Evolutionary conservation across 2,888 invertebrate genomes (phyloP), one percentile per base, ranked within the genome.

Genomic region (Amphipoea lucens): DNA sequence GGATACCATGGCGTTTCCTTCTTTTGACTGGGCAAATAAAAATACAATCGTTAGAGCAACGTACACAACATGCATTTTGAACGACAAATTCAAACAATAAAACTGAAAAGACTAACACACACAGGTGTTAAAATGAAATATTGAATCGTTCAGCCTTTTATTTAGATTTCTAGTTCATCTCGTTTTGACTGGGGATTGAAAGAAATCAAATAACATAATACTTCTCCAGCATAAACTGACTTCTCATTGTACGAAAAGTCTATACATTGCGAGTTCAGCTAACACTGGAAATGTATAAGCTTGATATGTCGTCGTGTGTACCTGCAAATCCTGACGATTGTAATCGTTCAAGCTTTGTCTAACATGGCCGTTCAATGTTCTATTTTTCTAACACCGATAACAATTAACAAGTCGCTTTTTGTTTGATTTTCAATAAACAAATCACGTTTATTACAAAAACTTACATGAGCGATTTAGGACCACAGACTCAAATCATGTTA

Each of bases 111-210:
- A 63, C n/a, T 12, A 70, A 48, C 48, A 48, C 51, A 79, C 70
- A 57, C 12, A 48, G 20, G 60, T 29, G n/a, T 62, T 23, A 67
- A 67, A 74, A 82, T 74, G 68, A 78, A 80, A 85, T 75, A 85
- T 85, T 76, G 63, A 65, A 76, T 63, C 51, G 45, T 80, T 76
- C 78, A 69, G 42, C 40, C 12, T 70, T 85, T 65, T 70, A 36
- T 66, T 77, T 73, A 40, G n/a, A 60, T 72, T 78, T 74, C 57
- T 51, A 72, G 78, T 87, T 74, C 66, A 71, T 57, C 40, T 23
- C 17, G 40, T 48, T 74, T 62, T 57, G 60, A 76, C 65, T 51
- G 29, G 54, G 71, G 74, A 78, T 85, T 85, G 62, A 36, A 12
- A 65, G 12, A 75, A 67, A 81, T 73, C 72, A 67, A 75, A 85